Conservation (phyloP, 2,888 invertebrate genomes). For the Plebejus melissa region DNA sequence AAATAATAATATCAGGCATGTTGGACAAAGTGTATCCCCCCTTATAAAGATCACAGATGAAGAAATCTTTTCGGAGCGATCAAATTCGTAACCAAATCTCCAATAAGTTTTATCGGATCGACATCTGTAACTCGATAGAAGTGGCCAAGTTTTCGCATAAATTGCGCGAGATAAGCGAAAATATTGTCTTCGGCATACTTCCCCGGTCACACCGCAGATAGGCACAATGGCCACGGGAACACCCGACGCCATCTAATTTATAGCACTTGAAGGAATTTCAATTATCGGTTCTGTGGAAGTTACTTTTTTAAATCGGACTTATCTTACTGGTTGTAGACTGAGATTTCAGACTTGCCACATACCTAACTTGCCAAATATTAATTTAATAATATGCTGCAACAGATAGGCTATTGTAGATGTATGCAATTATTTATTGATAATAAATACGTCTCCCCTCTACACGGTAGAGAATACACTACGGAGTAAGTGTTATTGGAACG, state of each 20-base stretch:
- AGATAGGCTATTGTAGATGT: no score
- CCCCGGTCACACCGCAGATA: conserved; percentile 56
- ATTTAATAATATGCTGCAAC: no score
- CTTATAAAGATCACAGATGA: conserved; percentile 5
- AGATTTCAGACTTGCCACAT: no score
- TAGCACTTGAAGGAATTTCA: neutral
- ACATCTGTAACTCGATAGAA: conserved; percentile 60
- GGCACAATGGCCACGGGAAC: conserved; percentile 51
- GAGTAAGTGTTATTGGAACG: neutral
- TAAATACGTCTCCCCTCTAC: no score
- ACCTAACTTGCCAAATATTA: no score
- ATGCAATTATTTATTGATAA: no score
- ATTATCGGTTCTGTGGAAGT: neutral
- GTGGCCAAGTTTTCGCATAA: conserved; percentile 74
- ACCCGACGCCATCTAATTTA: neutral
- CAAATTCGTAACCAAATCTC: conserved; percentile 27
- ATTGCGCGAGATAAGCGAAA: conserved; percentile 74
- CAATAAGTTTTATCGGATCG: conserved; percentile 56
- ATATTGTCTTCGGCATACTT: conserved; percentile 77
- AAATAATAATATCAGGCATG: neutral
- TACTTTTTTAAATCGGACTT: neutral
- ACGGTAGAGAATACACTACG: no score
- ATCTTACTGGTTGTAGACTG: no score
- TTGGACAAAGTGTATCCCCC: neutral
- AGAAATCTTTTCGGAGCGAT: conserved; percentile 24